Evolutionary conservation across 1,140 invertebrate genomes (phyloP).

Genomic region (Druon quercuslanigerum): DNA sequence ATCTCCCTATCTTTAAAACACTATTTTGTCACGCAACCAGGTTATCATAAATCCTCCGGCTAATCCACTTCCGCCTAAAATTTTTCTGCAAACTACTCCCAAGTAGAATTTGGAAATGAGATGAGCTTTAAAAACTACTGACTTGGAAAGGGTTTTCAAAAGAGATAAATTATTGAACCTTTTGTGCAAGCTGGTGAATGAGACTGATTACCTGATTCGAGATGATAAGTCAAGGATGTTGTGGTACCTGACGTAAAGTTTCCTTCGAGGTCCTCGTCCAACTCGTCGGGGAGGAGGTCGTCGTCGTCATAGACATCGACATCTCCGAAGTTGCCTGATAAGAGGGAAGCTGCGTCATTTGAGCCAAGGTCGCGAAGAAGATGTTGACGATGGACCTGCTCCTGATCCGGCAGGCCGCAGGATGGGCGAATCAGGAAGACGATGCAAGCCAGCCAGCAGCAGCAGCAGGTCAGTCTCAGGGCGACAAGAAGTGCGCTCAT

Average conservation of each 20-base stretch:
- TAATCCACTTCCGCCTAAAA: background rate
- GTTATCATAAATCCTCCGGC: background rate
- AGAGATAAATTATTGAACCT: too few species aligned
- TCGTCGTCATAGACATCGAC: conserved; percentile 61
- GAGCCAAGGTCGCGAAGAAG: conserved; percentile 37
- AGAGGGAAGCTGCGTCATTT: conserved; percentile 51
- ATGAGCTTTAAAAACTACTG: too few species aligned
- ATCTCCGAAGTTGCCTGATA: conserved; percentile 56
- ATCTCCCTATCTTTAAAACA: background rate
- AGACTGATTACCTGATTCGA: too few species aligned
- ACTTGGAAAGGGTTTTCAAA: too few species aligned
- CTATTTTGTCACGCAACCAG: background rate
- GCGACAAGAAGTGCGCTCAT: conserved; percentile 74
- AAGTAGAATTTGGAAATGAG: too few species aligned
- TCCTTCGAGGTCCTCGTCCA: conserved; percentile 63
- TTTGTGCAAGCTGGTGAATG: too few species aligned
- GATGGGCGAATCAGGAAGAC: conserved; percentile 61
- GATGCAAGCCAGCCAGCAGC: conserved; percentile 66
- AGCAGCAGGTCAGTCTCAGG: conserved; percentile 71
- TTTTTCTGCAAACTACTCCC: background rate
- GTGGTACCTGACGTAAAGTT: conserved; percentile 68
- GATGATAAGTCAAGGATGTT: background rate
- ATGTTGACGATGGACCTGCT: conserved; percentile 32
- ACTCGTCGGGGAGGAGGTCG: conserved; percentile 51
- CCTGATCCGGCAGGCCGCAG: conserved; percentile 45